Percentiles rank a stretch among this genome's conserved stretches.
These are phyloP conservation scores for Idaea dimidiata DNA, from an alignment of 2,888 invertebrate genomes.

Conservation along the genomic window DNA sequence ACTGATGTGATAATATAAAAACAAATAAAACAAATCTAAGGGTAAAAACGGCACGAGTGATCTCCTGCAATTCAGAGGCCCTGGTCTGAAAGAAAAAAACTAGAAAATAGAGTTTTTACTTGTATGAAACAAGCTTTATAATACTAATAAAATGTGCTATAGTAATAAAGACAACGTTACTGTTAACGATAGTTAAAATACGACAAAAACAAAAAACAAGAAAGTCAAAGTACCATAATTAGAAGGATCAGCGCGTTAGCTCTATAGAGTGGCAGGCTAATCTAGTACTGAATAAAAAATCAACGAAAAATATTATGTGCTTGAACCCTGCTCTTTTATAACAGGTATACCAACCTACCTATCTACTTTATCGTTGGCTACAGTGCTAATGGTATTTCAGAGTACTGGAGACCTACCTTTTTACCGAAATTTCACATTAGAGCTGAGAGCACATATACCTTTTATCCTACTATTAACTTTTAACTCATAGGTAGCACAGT, in stretches of 20 bases:
- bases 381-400: slow-evolving; percentile 26
- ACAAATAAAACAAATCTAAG: too few species aligned
- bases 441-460: slow-evolving; percentile 13
- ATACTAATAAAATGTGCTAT: neutral
- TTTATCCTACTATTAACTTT: slow-evolving; percentile 19
- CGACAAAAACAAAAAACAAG: neutral
- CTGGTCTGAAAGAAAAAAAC: neutral
- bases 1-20: too few species aligned
- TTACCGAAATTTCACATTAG: slow-evolving; percentile 20
- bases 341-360: slow-evolving; percentile 8
- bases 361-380: slow-evolving; percentile 13
- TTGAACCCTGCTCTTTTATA: slow-evolving; percentile 17
- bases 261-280: slow-evolving; percentile 26
- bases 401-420: slow-evolving; percentile 22
- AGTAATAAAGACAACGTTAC: neutral
- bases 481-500: slow-evolving; percentile 1
- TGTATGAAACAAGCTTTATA: neutral
- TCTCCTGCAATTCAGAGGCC: too few species aligned
- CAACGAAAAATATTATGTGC: slow-evolving; percentile 21
- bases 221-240: slow-evolving; percentile 17
- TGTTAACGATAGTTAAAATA: neutral
- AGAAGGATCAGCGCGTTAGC: slow-evolving; percentile 23
- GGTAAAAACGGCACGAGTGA: too few species aligned
- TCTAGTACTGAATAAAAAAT: slow-evolving; percentile 31
- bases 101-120: too few species aligned